Percentiles rank a stretch among this genome's conserved stretches.
Evolutionary conservation across 2,888 invertebrate genomes (phyloP).

Genomic region (Tiliacea citrago): DNA sequence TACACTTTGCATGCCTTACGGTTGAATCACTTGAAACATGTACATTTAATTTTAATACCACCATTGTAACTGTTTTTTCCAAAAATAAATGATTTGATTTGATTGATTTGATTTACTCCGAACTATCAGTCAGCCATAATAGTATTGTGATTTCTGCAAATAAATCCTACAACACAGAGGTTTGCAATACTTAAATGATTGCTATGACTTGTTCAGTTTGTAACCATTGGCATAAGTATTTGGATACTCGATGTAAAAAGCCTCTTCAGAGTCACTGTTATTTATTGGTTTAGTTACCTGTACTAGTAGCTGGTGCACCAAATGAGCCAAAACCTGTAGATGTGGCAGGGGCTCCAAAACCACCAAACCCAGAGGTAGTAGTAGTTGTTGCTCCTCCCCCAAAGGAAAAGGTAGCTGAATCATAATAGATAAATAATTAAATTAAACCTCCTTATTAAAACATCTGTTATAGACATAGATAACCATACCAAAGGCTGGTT

Average conservation of each 20-base stretch:
- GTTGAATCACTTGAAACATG: too few relatives aligned
- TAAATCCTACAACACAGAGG: background rate
- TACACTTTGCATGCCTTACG: too few relatives aligned
- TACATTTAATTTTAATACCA: too few relatives aligned
- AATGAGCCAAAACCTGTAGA: constrained; percentile 75
- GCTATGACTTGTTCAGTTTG: background rate
- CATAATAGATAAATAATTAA: background rate
- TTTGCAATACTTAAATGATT: too few relatives aligned
- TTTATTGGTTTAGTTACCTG: constrained; percentile 28
- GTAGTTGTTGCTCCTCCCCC: constrained; percentile 89
- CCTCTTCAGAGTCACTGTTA: background rate
- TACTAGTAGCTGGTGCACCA: constrained; percentile 80
- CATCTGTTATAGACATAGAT: background rate
- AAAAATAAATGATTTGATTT: too few relatives aligned
- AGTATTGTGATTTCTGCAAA: background rate
- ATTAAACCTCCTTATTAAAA: background rate
- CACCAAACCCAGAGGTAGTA: constrained; percentile 85
- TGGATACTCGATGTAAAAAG: background rate
- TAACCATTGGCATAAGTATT: background rate
- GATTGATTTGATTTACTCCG: too few relatives aligned
- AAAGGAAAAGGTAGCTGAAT: constrained; percentile 87
- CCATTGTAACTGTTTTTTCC: too few relatives aligned
- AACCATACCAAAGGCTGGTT: background rate
- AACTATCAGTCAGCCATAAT: background rate
- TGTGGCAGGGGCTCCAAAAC: constrained; percentile 86